Evolutionary conservation across 2,888 invertebrate species (phyloP).

Genomic region (Perizoma affinitatum): DNA sequence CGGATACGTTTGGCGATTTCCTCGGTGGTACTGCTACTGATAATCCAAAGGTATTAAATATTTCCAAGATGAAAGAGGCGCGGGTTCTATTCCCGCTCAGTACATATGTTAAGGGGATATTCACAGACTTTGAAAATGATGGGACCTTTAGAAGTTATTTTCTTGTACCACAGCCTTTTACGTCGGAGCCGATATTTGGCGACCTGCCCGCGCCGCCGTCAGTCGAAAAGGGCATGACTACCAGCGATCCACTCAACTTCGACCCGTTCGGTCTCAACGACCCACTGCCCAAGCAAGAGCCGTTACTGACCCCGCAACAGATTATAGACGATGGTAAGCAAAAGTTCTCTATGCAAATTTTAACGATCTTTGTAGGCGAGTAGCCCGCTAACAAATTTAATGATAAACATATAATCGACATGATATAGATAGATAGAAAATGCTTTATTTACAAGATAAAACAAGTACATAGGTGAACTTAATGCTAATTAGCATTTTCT

Average conservation of each 20-base stretch:
- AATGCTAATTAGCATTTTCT: too few species aligned
- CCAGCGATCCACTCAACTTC: slow-evolving; percentile 75
- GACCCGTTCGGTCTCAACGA: slow-evolving; percentile 87
- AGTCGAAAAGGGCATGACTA: slow-evolving; percentile 45
- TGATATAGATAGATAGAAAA: too few species aligned
- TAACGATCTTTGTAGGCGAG: too few species aligned
- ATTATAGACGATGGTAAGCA: slow-evolving; percentile 65
- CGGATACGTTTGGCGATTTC: slow-evolving; percentile 78
- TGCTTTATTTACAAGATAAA: too few species aligned
- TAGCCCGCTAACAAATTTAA: too few species aligned
- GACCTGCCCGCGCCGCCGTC: slow-evolving; percentile 65
- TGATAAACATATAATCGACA: too few species aligned
- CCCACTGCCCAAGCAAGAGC: slow-evolving; percentile 71
- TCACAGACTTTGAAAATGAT: too few species aligned
- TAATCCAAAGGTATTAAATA: slow-evolving; percentile 48
- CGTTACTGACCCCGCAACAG: slow-evolving; percentile 65
- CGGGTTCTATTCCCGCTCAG: too few species aligned
- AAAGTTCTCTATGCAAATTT: background rate
- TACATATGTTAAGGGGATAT: too few species aligned
- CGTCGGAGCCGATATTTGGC: slow-evolving; percentile 68
- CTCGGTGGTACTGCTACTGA: slow-evolving; percentile 60
- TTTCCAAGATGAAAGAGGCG: too few species aligned
- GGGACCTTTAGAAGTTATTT: too few species aligned
- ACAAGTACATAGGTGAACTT: too few species aligned
- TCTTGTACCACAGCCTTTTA: slow-evolving; percentile 53